Base-by-base conservation (phyloP, 2,797 vertebrate genomes). In the Anomalospiza imberbis region DNA sequence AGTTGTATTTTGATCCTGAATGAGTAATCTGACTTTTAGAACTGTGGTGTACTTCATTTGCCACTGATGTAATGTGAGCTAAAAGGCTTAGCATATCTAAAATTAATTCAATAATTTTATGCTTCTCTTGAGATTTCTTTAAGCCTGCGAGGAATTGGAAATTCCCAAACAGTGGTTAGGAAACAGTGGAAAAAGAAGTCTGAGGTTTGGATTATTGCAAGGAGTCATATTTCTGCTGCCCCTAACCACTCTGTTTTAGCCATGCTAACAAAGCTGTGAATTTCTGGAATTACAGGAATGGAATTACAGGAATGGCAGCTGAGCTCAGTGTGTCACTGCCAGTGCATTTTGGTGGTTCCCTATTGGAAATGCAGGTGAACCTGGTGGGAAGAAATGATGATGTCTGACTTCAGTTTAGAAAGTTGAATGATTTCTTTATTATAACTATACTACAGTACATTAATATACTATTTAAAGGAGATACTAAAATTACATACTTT, bases 81-180 rank as follows among this genome's bases (percentile, higher is more conserved):
- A 88, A 91, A 94, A 82, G 57, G 72, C 77, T 92, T 88, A 93
- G 50, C 45, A 11, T 65, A 71, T 67, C 67, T 89, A 85, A 89
- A 93, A 89, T 50, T 60, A 88, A 94, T 70, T 91, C 63, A 88
- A 63, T 82, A 55, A 85, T 79, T 85, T 91, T 81, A 61, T 88
- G 44, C 58, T 80, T 73, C 83, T 93, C 70, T 89, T 88, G 75
- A 92, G 80, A 77, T 76, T 25, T 82, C 40, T 73, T 58, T 84
- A 94, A 93, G 66, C 76, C 70, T 72, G 24, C 7, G 3, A 74
- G 32, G 72, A 83, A 40, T 2, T 90, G 53, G 57, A 87, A 89
- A 90, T 76, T 81, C 48, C 88, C 53, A 68, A 79, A 36, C 17
- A 90, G 54, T 61, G 75, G 40, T 77, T 82, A 76, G 42, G 50